Evolutionary conservation across 2,888 invertebrate genomes (phyloP).

Genomic region (Drosophila kambysellisi): DNA sequence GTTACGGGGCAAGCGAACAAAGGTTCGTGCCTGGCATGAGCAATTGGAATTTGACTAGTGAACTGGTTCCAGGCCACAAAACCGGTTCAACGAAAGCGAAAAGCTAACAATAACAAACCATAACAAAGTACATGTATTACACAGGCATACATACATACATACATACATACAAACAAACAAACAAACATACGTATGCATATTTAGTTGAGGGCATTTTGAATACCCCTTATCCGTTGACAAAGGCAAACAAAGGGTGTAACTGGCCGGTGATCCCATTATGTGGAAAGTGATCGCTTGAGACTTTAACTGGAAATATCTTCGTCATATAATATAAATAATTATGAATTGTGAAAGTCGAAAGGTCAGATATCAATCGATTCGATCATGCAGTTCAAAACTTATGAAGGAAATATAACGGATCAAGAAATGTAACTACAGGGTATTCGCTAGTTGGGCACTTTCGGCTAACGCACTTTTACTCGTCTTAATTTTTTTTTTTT

Average conservation of each 20-base stretch:
- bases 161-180: not conserved
- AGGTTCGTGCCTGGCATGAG: conserved; percentile 59
- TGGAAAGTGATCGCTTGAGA: not conserved
- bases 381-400: not conserved
- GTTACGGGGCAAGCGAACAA: conserved; percentile 23
- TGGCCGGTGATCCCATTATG: not conserved
- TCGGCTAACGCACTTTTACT: not conserved
- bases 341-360: not conserved
- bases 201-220: conserved; percentile 19
- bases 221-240: not conserved
- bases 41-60: conserved; percentile 55
- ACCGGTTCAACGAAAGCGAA: conserved; percentile 69
- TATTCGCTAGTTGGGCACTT: not conserved
- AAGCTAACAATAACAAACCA: conserved; percentile 31
- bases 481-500: conserved; percentile 2
- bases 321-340: not conserved
- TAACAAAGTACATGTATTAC: conserved; percentile 44
- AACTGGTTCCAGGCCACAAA: conserved; percentile 57
- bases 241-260: not conserved
- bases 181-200: conserved; percentile 15
- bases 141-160: conserved; percentile 4
- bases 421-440: not conserved
- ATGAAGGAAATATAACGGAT: not conserved
- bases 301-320: not conserved
- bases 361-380: not conserved